phyloP scores from a whole-genome alignment of 2,888 invertebrate species.

The Ormyrus pomaceus region DNA sequence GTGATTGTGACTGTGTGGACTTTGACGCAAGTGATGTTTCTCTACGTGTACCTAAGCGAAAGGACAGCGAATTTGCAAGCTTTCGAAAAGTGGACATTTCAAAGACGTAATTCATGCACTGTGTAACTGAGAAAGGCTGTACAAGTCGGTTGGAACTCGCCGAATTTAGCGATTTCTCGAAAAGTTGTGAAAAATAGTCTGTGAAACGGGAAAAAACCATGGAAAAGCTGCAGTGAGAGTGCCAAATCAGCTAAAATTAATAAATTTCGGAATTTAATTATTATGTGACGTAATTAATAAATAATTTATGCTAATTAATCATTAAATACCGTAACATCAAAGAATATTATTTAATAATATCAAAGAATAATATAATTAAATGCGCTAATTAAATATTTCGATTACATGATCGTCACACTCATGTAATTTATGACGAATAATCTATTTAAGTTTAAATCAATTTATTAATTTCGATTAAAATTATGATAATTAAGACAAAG shows the following conservation, averaged over 20 bases:
- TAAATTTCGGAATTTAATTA: conserved; percentile 15
- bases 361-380: too few relatives aligned
- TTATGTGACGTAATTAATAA: conserved; percentile 19
- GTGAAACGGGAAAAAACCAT: not conserved
- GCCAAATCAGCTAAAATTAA: conserved; percentile 12
- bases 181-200: not conserved
- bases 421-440: not conserved
- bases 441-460: conserved; percentile 9
- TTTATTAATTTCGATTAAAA: not conserved
- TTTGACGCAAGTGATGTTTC: conserved; percentile 38
- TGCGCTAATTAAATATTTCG: too few relatives aligned
- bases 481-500: conserved; percentile 10
- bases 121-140: conserved; percentile 34
- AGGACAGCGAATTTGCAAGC: not conserved
- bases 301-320: conserved; percentile 39
- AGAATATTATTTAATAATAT: conserved; percentile 7
- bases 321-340: not conserved
- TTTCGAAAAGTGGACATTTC: conserved; percentile 21
- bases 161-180: not conserved
- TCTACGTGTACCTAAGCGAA: not conserved
- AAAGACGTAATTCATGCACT: not conserved
- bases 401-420: too few relatives aligned
- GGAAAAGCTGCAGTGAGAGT: conserved; percentile 37
- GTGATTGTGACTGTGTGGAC: conserved; percentile 47
- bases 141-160: not conserved